Conservation (phyloP, 2,888 invertebrate species). For the Celastrina argiolus region DNA sequence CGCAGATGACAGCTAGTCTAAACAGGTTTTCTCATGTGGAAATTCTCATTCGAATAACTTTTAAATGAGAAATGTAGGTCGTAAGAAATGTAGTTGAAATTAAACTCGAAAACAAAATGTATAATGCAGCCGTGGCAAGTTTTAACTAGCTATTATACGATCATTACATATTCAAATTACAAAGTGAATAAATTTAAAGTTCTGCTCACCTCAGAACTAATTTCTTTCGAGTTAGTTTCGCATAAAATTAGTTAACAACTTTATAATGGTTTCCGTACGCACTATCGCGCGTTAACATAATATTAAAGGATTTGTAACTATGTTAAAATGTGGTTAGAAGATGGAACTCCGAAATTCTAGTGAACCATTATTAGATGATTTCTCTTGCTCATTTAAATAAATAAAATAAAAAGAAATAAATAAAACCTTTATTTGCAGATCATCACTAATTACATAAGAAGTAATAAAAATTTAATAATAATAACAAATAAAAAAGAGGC, state of each 20-base stretch:
- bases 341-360: not conserved
- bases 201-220: constrained; percentile 42
- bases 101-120: constrained; percentile 4
- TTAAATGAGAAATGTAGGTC: constrained; percentile 3
- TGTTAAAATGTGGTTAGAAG: not conserved
- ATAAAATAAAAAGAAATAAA: too few relatives aligned
- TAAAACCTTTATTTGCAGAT: too few relatives aligned
- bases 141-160: constrained; percentile 4
- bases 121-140: not conserved
- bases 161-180: constrained; percentile 56
- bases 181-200: constrained; percentile 61
- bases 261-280: constrained; percentile 36
- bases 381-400: too few relatives aligned
- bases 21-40: not conserved
- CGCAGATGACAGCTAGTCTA: not conserved
- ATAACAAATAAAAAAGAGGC: too few relatives aligned
- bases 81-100: constrained; percentile 5
- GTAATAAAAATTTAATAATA: too few relatives aligned
- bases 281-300: not conserved
- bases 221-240: constrained; percentile 58
- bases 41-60: constrained; percentile 2
- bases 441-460: too few relatives aligned
- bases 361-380: too few relatives aligned
- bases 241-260: constrained; percentile 52
- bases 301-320: not conserved